Evolutionary conservation across 1,140 invertebrate species (phyloP), one percentile per base, ranked within the genome.

Genomic region (Panulirus ornatus): DNA sequence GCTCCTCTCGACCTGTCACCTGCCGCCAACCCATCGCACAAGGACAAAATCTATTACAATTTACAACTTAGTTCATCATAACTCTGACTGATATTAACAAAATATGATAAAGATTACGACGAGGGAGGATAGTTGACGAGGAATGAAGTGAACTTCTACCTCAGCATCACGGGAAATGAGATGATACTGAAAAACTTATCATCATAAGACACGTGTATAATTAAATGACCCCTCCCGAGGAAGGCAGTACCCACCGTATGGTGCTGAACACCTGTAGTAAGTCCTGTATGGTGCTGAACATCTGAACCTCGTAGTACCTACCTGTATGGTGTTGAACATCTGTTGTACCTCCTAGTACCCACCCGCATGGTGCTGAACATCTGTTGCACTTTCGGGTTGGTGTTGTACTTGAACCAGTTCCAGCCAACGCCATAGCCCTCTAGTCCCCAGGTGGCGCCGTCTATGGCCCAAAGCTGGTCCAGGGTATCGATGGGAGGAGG

Each of bases 351-450:
- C 38, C 40, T n/a, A n/a, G n/a, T 9, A 47, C 44, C 8, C 16
- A 47, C 44, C 44, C 16, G 44, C 0, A 47, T 47, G 44, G 8
- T 47, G 44, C 8, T 9, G 44, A 47, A 47, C 8, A 16, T 47
- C 5, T 14, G 44, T 47, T 47, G 44, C 44, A 47, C 16, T 16
- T 47, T 8, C 8, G 83, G 44, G 40, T 71, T 84, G 8, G 11
- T 47, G 66, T 84, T 73, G 44, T 47, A 47, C 44, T 16, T 47
- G 44, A 47, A 8, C 44, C 44, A 47, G 44, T 1, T 16, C 44
- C 83, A 84, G 42, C 83, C 83, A 14, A 84, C 54, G 16, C 81
- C 81, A 34, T 40, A 2, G 22, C 83, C 83, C 27, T 84, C 83
- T 63, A 84, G 63, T 16, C 83, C 83, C 83, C 83, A 84, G n/a